A percentile compares a stretch with the other conserved stretches of the same genome.
Conservation (phyloP, 2,113 vertebrate species). For the Gallinago media region DNA sequence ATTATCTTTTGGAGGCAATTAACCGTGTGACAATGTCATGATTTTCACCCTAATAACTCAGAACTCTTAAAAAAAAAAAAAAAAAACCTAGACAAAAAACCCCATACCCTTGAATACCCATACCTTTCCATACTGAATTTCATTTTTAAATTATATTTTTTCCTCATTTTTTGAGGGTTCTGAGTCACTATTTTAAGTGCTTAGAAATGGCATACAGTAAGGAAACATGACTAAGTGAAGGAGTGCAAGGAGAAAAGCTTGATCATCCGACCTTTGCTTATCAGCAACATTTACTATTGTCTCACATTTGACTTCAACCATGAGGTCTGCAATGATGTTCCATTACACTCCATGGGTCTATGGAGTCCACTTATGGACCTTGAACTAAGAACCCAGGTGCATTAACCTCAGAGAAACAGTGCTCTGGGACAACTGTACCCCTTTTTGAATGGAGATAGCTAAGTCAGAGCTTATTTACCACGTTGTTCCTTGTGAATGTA, state of each 20-base stretch:
- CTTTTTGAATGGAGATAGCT: background rate
- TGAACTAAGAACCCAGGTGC: background rate
- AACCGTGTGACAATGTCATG: background rate
- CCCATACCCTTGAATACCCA: background rate
- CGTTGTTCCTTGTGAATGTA: background rate
- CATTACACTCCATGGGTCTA: background rate
- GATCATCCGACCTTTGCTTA: background rate
- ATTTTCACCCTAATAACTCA: background rate
- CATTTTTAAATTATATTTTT: background rate
- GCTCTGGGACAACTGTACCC: background rate
- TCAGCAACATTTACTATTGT: fast-evolving
- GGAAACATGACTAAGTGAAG: background rate
- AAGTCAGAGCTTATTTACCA: background rate
- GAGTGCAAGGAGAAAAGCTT: background rate
- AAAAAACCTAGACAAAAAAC: background rate
- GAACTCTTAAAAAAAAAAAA: background rate
- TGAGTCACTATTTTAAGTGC: background rate
- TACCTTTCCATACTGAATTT: background rate
- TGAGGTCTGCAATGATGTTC: background rate
- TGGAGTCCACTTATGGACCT: background rate
- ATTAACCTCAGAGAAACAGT: background rate
- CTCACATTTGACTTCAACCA: background rate
- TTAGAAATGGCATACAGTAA: background rate
- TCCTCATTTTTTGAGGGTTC: background rate
- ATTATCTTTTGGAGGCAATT: background rate